Evolutionary conservation across 2,888 invertebrate genomes (phyloP), one percentile per base, ranked within the genome.

Genomic region (Fragum whitleyi): DNA sequence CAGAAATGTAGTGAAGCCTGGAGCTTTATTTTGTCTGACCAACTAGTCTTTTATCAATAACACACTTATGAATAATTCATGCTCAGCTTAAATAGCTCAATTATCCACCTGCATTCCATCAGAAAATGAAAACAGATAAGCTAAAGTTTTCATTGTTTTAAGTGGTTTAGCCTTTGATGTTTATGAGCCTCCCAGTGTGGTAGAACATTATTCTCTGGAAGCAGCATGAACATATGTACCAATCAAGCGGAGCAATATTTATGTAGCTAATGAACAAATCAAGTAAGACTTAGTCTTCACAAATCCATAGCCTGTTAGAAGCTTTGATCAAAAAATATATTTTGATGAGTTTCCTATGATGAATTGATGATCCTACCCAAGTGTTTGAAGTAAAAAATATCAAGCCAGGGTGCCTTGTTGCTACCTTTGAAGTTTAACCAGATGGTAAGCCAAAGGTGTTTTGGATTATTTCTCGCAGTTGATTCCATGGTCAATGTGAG

Each of bases 81-180:
- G 42, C 23, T 42, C 19, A 21, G 26, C 21, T 42, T 65, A 65
- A 65, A 65, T 65, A n/a, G 65, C 65, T 42, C 65, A 65, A 42
- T 72, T 68, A 75, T 61, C 57, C 79, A 79, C 75, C 72, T 79
- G 79, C 72, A 68, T 71, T 55, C 55, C 29, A 67, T 74, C 70
- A 75, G 39, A 72, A 67, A 68, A 65, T 65, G 65, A 65, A 65
- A 65, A 65, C 65, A 65, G 65, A 65, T 65, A 65, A 65, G 65
- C 65, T n/a, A 39, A 42, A 32, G 36, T 65, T 65, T 65, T 65
- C 65, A 65, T 65, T 65, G 65, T 65, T 42, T 42, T 65, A 65
- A 65, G 65, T 65, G 65, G 65, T 65, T 42, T 39, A 21, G 19
- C 65, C 65, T 65, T 65, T 65, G 65, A 65, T 42, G 65, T 65